phyloP scores from a whole-genome alignment of 1,140 invertebrate genomes.

The Formica selysi region DNA sequence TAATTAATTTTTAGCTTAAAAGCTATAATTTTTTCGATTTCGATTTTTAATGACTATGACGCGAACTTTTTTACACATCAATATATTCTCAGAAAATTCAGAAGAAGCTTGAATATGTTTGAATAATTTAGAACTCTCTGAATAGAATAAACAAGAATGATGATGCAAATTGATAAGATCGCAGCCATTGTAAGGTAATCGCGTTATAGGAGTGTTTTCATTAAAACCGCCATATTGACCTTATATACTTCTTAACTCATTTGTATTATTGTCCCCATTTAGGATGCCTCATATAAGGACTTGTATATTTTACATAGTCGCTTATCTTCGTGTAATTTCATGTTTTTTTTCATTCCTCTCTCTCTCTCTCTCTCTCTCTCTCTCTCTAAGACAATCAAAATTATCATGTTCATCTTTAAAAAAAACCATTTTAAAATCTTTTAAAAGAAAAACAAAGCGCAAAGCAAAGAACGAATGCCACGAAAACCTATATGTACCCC shows the following conservation, averaged over 20 bases:
- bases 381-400: background rate
- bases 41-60: background rate
- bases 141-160: slow-evolving; percentile 37
- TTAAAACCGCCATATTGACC: slow-evolving; percentile 22
- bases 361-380: no score
- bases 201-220: slow-evolving; percentile 25
- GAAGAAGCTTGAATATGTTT: background rate
- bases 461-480: background rate
- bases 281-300: background rate
- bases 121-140: slow-evolving; percentile 24
- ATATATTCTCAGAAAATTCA: background rate
- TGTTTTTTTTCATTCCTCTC: no score
- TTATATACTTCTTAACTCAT: slow-evolving; percentile 18
- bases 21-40: background rate
- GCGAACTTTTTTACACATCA: background rate
- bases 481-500: background rate
- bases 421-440: background rate
- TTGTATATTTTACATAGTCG: background rate
- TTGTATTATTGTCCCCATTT: slow-evolving; percentile 23
- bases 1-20: background rate
- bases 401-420: background rate
- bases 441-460: background rate
- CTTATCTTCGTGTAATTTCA: background rate
- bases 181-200: slow-evolving; percentile 19
- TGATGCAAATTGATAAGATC: slow-evolving; percentile 46